Evolutionary conservation across 2,888 invertebrate species (phyloP).

Genomic region (Erebia epiphron): DNA sequence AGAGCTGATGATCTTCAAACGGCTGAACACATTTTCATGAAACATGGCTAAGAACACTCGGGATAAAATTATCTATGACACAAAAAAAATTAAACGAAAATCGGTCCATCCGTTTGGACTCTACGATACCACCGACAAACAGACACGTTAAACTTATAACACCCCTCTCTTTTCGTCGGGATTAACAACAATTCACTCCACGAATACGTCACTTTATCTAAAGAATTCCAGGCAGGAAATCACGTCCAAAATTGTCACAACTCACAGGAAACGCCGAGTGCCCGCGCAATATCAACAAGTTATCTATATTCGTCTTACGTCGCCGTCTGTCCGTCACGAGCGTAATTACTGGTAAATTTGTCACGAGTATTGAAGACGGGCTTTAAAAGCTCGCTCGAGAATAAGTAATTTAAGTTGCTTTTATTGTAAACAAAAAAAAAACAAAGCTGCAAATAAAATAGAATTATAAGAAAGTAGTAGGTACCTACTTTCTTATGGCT

Average conservation of each 20-base stretch:
- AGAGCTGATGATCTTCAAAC: too few relatives aligned
- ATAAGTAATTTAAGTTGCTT: not conserved
- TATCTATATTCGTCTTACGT: conserved; percentile 62
- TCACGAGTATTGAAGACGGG: conserved; percentile 35
- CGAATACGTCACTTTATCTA: conserved; percentile 21
- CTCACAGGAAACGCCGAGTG: conserved; percentile 58
- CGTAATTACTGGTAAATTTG: conserved; percentile 41
- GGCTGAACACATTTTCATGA: too few relatives aligned
- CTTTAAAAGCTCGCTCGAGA: not conserved
- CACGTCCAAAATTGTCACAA: conserved; percentile 65
- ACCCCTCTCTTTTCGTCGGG: too few relatives aligned
- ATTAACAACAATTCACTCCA: not conserved
- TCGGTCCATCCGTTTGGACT: too few relatives aligned
- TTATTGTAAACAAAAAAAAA: not conserved
- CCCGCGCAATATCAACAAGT: conserved; percentile 49
- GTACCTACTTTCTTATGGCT: too few relatives aligned
- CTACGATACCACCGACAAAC: too few relatives aligned
- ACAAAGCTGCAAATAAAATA: not conserved
- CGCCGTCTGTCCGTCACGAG: conserved; percentile 52
- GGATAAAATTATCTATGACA: too few relatives aligned
- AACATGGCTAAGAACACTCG: too few relatives aligned
- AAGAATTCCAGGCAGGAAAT: conserved; percentile 56
- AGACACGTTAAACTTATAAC: too few relatives aligned
- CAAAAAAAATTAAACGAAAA: too few relatives aligned
- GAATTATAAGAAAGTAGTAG: not conserved